Base-by-base conservation (phyloP, 2,797 vertebrate species). In the Craterocephalus amniculus region DNA sequence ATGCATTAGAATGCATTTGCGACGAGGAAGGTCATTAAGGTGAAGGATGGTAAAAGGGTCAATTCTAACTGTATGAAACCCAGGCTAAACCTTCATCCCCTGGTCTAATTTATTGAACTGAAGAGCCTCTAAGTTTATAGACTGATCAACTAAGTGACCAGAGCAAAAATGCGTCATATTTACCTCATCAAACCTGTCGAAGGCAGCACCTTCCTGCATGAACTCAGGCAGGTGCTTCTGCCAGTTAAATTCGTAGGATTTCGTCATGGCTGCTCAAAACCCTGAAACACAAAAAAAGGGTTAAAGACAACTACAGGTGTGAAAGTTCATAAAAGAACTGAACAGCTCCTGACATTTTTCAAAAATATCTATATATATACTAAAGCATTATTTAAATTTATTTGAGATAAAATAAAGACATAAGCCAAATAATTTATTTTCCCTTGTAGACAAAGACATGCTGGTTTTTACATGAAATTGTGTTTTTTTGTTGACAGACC, bases 201-300 rank as follows among this genome's bases (percentile, higher is more conserved):
- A 99, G 79, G 95, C 89, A 62, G 95, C 93, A 70, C 98, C 98
- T 70, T 98, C 96, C 91, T 99, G 98, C 93, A 99, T 92, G 91
- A 99, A 99, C 74, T 94, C 94, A 22, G 97, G 96, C 83, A 98
- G 94, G 78, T 94, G 92, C 90, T 98, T 99, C 94, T 99, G 97
- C 98, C 98, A 99, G 93, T 98, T 97, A 92, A 99, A 99, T 89
- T 98, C 95, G 26, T 99, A 99, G 55, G 96, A 97, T 91, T 99
- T 99, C 29, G 98, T 97, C 98, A 99, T 99, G 94, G 92, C 94
- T 95, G 92, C 69, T 89, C 89, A 92, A 84, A 84, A 81, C 93
- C 87, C 97, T 98, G 91, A 77, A 89, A 93, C 16, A 77, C 67
- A 74, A 78, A 67, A 2, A 35, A 63, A 16, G 61, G 16, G 43